phyloP scores from a whole-genome alignment of 2,797 vertebrate genomes.

The Myotis planiceps region DNA sequence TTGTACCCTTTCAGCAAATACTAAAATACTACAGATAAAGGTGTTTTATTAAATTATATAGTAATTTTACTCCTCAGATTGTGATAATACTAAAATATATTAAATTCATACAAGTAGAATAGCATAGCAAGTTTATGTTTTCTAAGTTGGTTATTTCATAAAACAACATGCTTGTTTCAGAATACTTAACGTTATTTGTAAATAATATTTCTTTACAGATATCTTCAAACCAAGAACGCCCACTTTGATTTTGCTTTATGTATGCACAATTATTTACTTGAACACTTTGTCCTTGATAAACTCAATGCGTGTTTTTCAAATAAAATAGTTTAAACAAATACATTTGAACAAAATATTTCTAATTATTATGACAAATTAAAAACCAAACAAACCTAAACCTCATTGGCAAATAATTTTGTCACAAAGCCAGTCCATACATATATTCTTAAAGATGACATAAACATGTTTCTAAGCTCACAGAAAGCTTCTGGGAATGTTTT shows the following conservation, averaged over 20 bases:
- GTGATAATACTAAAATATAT: neutral
- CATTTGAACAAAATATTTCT: neutral
- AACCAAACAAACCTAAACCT: neutral
- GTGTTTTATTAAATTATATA: conserved; percentile 6
- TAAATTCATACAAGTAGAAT: neutral
- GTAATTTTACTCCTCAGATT: neutral
- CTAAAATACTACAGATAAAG: neutral
- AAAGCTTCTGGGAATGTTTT: neutral
- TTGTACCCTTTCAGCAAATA: neutral
- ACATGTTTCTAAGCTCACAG: neutral
- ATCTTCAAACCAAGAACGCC: neutral
- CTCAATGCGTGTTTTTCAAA: neutral
- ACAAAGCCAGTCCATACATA: neutral
- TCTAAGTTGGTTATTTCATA: neutral
- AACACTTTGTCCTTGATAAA: neutral
- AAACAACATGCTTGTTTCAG: neutral
- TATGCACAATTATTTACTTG: neutral
- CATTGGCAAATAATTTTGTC: neutral
- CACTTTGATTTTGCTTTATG: neutral
- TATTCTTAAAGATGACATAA: conserved; percentile 1
- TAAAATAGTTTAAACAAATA: neutral
- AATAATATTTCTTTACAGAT: neutral
- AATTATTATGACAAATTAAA: neutral
- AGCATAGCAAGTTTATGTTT: neutral
- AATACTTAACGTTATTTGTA: neutral